phyloP scores from a whole-genome alignment of 2,797 vertebrate genomes.

The Sebastes hubbsi region DNA sequence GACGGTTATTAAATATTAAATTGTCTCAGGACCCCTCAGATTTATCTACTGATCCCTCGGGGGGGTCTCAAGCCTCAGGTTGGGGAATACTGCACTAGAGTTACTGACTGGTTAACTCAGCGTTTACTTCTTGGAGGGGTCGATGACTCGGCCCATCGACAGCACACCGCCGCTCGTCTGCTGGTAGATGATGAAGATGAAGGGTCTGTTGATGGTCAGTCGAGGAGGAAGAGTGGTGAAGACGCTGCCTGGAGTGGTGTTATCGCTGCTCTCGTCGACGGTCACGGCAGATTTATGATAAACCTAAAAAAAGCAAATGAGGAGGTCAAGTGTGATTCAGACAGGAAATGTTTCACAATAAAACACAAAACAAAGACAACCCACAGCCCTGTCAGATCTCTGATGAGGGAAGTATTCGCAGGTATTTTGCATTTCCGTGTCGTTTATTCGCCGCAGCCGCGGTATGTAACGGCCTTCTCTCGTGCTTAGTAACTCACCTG shows the following conservation, averaged over 20 bases:
- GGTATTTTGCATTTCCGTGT: no score
- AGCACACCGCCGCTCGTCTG: constrained; percentile 82
- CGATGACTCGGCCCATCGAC: constrained; percentile 87
- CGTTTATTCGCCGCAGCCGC: no score
- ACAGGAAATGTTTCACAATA: neutral
- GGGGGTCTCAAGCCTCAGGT: neutral
- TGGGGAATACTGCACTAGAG: neutral
- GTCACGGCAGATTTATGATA: constrained; percentile 83
- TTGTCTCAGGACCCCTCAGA: neutral
- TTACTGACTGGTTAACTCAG: neutral
- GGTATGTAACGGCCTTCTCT: no score
- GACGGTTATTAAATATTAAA: neutral
- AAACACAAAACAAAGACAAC: neutral
- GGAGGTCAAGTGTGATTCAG: neutral
- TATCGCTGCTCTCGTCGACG: constrained; percentile 77
- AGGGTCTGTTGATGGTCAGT: constrained; percentile 87
- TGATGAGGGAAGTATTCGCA: neutral
- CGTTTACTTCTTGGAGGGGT: constrained; percentile 78
- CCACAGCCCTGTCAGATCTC: neutral
- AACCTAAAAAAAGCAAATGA: constrained; percentile 74
- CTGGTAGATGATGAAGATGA: constrained; percentile 89
- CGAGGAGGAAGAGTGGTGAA: constrained; percentile 81
- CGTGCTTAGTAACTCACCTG: constrained; percentile 63
- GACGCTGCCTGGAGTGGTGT: constrained; percentile 21
- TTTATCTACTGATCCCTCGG: fast-evolving